These are phyloP conservation scores for Tetrax tetrax DNA, from an alignment of 2,113 vertebrate species.

Conservation along the genomic window DNA sequence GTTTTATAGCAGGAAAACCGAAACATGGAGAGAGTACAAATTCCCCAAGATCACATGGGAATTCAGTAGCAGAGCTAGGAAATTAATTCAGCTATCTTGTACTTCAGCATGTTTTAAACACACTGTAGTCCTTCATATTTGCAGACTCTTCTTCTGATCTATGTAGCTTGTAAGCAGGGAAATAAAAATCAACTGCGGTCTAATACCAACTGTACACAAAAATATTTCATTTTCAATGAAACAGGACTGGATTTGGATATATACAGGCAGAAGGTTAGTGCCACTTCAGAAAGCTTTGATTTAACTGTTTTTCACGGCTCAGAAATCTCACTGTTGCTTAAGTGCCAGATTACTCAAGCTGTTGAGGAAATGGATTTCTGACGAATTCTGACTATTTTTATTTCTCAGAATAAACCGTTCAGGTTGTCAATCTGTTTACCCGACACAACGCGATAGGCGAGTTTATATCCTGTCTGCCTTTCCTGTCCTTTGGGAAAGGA, in stretches of 20 bases:
- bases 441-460: no score
- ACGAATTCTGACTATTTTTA: background rate
- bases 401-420: background rate
- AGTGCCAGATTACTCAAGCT: background rate
- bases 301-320: background rate
- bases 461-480: background rate
- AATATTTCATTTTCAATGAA: background rate
- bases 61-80: background rate
- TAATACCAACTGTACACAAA: background rate
- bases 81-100: background rate
- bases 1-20: background rate
- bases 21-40: background rate
- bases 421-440: background rate
- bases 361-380: background rate
- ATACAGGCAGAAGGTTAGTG: background rate
- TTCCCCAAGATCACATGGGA: background rate
- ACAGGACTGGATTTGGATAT: background rate
- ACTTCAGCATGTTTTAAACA: background rate
- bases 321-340: background rate
- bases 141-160: background rate
- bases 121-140: rapidly evolving
- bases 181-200: background rate
- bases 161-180: background rate
- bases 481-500: background rate
- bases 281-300: background rate